These are phyloP conservation scores for Drosophila flavopinicola DNA, from an alignment of 2,888 invertebrate genomes.

Conservation along the genomic window DNA sequence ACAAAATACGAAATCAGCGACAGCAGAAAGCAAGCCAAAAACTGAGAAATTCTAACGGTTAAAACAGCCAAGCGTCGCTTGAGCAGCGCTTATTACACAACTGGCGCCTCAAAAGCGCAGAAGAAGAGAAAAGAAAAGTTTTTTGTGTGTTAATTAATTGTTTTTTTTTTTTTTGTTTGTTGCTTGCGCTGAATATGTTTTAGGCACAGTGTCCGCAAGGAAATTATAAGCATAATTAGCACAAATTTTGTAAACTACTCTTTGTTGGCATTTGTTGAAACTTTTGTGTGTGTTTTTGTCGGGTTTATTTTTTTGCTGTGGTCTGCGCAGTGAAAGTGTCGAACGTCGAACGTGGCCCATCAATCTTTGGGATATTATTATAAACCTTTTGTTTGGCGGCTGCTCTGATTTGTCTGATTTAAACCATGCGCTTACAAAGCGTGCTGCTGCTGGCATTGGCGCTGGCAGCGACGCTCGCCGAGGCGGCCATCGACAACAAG, in stretches of 20 bases:
- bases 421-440: slow-evolving; percentile 52
- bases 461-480: slow-evolving; percentile 23
- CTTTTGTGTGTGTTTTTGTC: slow-evolving; percentile 20
- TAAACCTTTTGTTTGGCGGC: slow-evolving; percentile 8
- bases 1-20: slow-evolving; percentile 14
- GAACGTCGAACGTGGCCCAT: slow-evolving; percentile 60
- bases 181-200: slow-evolving; percentile 65
- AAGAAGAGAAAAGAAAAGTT: slow-evolving; percentile 19
- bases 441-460: slow-evolving; percentile 35
- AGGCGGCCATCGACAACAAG: slow-evolving; percentile 72
- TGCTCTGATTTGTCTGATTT: slow-evolving; percentile 7
- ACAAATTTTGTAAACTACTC: slow-evolving; percentile 1
- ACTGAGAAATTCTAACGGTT: slow-evolving; percentile 67
- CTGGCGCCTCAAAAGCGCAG: slow-evolving; percentile 10
- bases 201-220: slow-evolving; percentile 28
- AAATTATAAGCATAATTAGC: slow-evolving; percentile 19
- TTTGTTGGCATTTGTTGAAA: too few species aligned
- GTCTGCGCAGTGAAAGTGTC: slow-evolving; percentile 69
- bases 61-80: slow-evolving; percentile 16
- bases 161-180: slow-evolving; percentile 11
- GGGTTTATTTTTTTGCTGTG: slow-evolving; percentile 30
- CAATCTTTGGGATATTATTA: slow-evolving; percentile 58
- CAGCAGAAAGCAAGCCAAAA: background rate
- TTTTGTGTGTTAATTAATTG: slow-evolving; percentile 37
- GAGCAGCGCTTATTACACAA: slow-evolving; percentile 48